Evolutionary conservation across 2,113 vertebrate species (phyloP), one percentile per base, ranked within the genome.

Genomic region (Nibea albiflora): DNA sequence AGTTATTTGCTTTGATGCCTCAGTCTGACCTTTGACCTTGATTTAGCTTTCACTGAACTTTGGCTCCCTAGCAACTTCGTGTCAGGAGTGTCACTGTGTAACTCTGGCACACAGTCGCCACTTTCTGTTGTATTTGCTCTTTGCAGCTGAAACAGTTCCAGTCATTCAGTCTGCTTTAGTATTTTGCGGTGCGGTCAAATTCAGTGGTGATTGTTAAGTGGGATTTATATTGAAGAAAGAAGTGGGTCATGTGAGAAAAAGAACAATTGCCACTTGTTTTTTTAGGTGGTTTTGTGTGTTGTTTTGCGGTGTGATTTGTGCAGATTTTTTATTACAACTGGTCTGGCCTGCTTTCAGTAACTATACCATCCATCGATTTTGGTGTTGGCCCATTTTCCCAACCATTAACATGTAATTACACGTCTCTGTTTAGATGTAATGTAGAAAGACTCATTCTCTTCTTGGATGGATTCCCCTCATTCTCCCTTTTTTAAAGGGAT

Each of bases 1-100:
- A 9, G 24, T 3, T 1, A 53, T 63, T 52, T 47, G 31, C 58
- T 73, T 66, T 10, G 26, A 78, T 79, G 62, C 49, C 54, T 75
- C 49, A 19, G 16, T 72, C 61, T 85, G 80, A 92, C 84, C 85
- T 87, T 82, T 92, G 68, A 74, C 80, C 76, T 68, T 49, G 24
- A 62, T 69, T 83, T 20, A 56, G 42, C 75, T 64, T 44, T 70
- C 50, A 4, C 42, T 76, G 75, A 86, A 77, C 68, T 67, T 62
- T 60, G 26, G 52, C 75, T 86, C 16, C 61, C 50, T 89, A 44
- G 78, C 81, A 83, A 8, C 69, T 74, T 60, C 73, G 80, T 89
- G 85, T 86, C 57, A 83, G 31, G 54, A 80, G 65, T 69, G 58
- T 65, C 31, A 17, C 58, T 73, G 26, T 81, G 56, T 39, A 19